These are phyloP conservation scores for Lithophane semibrunnea DNA, from an alignment of 2,888 invertebrate species.

Conservation along the genomic window DNA sequence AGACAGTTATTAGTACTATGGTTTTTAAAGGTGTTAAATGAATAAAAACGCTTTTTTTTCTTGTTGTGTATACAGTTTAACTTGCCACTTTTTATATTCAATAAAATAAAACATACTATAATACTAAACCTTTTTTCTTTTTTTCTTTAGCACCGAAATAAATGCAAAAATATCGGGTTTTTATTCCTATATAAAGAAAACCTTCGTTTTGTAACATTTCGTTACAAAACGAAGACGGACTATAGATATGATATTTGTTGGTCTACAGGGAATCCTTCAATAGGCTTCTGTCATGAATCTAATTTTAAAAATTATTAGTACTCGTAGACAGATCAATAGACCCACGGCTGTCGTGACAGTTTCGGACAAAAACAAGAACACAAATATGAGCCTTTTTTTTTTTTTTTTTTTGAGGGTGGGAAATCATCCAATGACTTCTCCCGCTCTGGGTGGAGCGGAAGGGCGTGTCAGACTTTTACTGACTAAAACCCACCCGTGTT, in stretches of 20 bases:
- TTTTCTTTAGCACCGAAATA: background rate
- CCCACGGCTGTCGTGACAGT: no score
- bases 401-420: no score
- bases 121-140: background rate
- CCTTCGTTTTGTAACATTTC: background rate
- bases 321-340: background rate
- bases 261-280: conserved; percentile 3
- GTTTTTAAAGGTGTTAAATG: background rate
- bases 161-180: background rate
- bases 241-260: no score
- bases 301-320: background rate
- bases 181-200: background rate
- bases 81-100: background rate
- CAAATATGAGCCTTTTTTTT: background rate
- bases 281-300: conserved; percentile 1
- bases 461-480: no score
- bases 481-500: no score
- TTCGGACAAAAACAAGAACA: background rate
- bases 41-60: background rate
- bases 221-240: no score
- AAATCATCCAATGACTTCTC: no score
- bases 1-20: background rate
- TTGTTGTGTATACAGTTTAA: background rate
- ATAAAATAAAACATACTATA: background rate
- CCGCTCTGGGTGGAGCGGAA: no score